Percentiles rank a stretch among this genome's conserved stretches.
These are phyloP conservation scores for Ormyrus pomaceus DNA, from an alignment of 2,888 invertebrate species.

Conservation along the genomic window DNA sequence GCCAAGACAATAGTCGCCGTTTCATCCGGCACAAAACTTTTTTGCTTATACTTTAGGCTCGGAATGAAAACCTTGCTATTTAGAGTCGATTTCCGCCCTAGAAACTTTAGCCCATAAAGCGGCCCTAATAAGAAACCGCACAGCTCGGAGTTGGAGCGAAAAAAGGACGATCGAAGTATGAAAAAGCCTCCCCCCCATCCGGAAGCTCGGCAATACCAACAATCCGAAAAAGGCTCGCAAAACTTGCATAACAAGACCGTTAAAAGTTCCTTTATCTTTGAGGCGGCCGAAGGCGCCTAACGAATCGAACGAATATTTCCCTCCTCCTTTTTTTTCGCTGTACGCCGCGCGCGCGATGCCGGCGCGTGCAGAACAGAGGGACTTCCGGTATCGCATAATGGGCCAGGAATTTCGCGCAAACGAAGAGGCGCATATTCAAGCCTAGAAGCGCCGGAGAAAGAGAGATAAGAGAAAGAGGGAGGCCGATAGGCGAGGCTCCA, in stretches of 20 bases:
- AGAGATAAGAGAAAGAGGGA: neutral
- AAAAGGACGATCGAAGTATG: too few relatives aligned
- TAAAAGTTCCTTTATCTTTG: too few relatives aligned
- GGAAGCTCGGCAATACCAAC: too few relatives aligned
- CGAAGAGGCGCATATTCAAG: slow-evolving; percentile 33
- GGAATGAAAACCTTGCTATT: too few relatives aligned
- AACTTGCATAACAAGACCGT: too few relatives aligned
- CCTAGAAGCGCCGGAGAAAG: neutral
- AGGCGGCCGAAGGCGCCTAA: too few relatives aligned
- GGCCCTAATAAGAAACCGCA: neutral
- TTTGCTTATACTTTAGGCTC: too few relatives aligned
- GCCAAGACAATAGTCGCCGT: too few relatives aligned
- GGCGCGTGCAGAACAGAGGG: neutral
- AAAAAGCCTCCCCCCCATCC: too few relatives aligned
- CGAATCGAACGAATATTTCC: too few relatives aligned
- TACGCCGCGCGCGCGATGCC: neutral
- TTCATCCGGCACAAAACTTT: too few relatives aligned
- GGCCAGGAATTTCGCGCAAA: slow-evolving; percentile 27
- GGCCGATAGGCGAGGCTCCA: slow-evolving; percentile 48
- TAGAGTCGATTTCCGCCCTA: neutral
- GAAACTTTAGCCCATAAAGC: neutral
- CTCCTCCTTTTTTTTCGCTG: neutral
- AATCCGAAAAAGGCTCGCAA: too few relatives aligned
- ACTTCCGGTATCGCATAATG: slow-evolving; percentile 25
- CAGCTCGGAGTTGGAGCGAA: neutral